A percentile compares a stretch with the other conserved stretches of the same genome.
These are phyloP conservation scores for Tympanoctomys barrerae DNA, from an alignment of 2,797 vertebrate species.

Conservation along the genomic window DNA sequence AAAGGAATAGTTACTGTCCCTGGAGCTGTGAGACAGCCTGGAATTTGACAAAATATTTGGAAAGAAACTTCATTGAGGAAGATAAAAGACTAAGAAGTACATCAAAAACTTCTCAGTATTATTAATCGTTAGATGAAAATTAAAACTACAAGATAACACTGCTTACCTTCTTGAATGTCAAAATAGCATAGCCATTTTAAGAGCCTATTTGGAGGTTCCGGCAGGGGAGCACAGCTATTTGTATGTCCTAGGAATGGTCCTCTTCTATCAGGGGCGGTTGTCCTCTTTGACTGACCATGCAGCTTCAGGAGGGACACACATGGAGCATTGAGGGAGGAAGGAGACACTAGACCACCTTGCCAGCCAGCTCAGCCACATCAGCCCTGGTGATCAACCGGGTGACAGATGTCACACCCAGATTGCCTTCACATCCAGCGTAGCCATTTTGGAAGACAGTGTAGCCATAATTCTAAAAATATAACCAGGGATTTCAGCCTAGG, in stretches of 20 bases:
- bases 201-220: too few relatives aligned
- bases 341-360: too few relatives aligned
- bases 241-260: too few relatives aligned
- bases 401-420: too few relatives aligned
- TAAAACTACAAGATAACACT: neutral
- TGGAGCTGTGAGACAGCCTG: neutral
- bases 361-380: too few relatives aligned
- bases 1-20: neutral
- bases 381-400: too few relatives aligned
- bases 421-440: too few relatives aligned
- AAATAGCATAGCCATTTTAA: neutral
- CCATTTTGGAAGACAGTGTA: constrained; percentile 8
- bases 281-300: too few relatives aligned
- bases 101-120: neutral
- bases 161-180: neutral
- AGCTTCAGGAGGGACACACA: too few relatives aligned
- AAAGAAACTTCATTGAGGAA: neutral
- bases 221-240: too few relatives aligned
- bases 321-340: too few relatives aligned
- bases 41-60: constrained; percentile 29
- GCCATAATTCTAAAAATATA: neutral
- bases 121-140: constrained; percentile 39
- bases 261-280: too few relatives aligned
- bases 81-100: neutral
- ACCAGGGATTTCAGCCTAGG: neutral